Conservation (phyloP, 2,113 vertebrate species). For the Coptodon bakossiorum region DNA sequence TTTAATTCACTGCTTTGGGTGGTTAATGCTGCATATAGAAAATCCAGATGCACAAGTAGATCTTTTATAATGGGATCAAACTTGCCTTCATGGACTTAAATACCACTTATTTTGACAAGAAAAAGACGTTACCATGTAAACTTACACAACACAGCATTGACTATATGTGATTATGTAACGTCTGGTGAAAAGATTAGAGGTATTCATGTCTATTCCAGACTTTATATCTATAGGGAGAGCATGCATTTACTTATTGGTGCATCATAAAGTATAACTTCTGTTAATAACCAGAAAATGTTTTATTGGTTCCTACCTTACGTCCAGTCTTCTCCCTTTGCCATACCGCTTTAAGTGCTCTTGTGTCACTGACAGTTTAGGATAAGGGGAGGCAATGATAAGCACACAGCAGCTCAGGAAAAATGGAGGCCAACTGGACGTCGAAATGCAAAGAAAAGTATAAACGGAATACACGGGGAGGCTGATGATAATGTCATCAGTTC, state of each 20-base stretch:
- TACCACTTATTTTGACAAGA: background rate
- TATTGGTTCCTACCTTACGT: background rate
- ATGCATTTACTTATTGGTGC: background rate
- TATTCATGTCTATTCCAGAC: background rate
- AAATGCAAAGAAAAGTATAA: background rate
- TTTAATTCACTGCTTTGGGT: background rate
- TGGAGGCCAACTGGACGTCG: background rate
- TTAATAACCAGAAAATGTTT: background rate
- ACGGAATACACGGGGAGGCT: background rate
- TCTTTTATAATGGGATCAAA: background rate
- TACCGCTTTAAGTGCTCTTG: background rate
- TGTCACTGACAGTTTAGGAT: background rate
- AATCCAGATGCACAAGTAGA: background rate
- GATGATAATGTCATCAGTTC: background rate
- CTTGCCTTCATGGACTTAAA: background rate
- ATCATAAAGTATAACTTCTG: background rate
- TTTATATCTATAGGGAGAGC: background rate
- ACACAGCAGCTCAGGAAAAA: background rate
- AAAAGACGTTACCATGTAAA: background rate
- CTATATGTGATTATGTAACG: background rate
- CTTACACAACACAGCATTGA: background rate
- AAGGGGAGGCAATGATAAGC: constrained; percentile 19
- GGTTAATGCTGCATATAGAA: background rate
- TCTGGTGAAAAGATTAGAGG: background rate
- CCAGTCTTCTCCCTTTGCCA: background rate